phyloP scores from a whole-genome alignment of 2,797 vertebrate genomes.

The Acanthurus lineatus region DNA sequence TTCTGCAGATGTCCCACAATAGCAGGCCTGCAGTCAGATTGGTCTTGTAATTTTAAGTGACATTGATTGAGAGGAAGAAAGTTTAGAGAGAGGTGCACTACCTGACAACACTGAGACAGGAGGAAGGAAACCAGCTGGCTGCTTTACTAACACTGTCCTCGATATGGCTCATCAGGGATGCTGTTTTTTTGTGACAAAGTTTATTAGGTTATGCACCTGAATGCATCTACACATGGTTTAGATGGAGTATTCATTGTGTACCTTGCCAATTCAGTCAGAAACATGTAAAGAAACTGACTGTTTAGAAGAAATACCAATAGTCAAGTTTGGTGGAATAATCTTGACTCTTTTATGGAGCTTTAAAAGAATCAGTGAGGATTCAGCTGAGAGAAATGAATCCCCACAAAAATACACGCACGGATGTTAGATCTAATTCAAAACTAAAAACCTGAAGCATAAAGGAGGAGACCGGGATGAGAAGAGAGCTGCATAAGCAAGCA shows the following conservation, averaged over 20 bases:
- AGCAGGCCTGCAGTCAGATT: conserved; percentile 24
- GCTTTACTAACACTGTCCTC: conserved; percentile 14
- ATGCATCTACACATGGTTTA: neutral
- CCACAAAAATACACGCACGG: neutral
- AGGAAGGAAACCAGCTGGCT: conserved; percentile 7
- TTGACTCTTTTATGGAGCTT: no score
- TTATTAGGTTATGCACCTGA: neutral
- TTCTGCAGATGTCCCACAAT: conserved; percentile 45
- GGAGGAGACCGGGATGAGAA: neutral
- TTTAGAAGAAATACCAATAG: neutral
- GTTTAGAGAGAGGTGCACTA: conserved; percentile 26
- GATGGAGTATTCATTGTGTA: neutral
- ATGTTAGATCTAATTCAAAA: neutral
- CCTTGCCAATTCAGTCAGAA: neutral
- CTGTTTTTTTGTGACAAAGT: neutral
- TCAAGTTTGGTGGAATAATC: neutral
- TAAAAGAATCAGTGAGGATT: neutral
- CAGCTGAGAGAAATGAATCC: neutral
- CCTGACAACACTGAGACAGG: conserved; percentile 20
- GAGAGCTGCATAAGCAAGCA: neutral
- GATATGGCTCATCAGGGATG: neutral
- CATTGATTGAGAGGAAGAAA: conserved; percentile 63
- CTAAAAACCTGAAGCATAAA: neutral
- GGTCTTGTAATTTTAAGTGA: conserved; percentile 30
- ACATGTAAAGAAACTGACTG: neutral